Base-by-base conservation (phyloP, 2,113 vertebrate species). In the Oreochromis aureus region DNA sequence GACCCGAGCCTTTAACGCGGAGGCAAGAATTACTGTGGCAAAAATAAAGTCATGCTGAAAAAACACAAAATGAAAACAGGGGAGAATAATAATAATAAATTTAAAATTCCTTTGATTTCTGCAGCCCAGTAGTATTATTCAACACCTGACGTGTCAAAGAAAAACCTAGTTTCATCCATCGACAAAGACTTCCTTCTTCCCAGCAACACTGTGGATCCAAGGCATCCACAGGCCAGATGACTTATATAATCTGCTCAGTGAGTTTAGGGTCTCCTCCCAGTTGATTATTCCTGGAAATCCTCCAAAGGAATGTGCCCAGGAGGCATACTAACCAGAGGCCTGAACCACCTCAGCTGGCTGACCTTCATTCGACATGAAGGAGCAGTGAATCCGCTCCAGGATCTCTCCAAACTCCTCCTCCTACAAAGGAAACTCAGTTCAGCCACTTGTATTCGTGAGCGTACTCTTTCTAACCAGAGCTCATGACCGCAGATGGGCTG, bases 141-240 rank as follows among this genome's bases (percentile, higher is more conserved):
- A 30, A 48, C 44, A 11, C 44, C 41, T 11, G 24, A 76, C 0
- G n/a, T 48, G 8, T 76, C 22, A 73, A 76, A 76, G 48, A 48
- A 73, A 44, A 11, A 0, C 1, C 24, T 48, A 0, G 0, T 12
- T 48, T 48, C 44, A 48, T 76, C 1, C 15, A 19, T 63, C 32
- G 4, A 48, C n/a, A 18, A 46, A 30, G 6, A 30, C 6, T 3
- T 19, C 41, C 44, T 48, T 48, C 24, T 48, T 30, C 41, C 69
- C 69, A 76, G 69, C 22, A 76, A 76, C 41, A 30, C 22, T 73
- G 34, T 39, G 19, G 6, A 69, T 69, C 63, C 19, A 2, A 22
- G 1, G 2, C 19, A 22, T 15, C n/a, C 63, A 41, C 63, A 24
- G 41, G 24, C 18, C 22, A 48, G 41, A 5, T 48, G 69, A 76